Percentiles rank a stretch among this genome's conserved stretches.
Conservation (phyloP, 2,888 invertebrate genomes). For the Scrobipalpa atriplicella region DNA sequence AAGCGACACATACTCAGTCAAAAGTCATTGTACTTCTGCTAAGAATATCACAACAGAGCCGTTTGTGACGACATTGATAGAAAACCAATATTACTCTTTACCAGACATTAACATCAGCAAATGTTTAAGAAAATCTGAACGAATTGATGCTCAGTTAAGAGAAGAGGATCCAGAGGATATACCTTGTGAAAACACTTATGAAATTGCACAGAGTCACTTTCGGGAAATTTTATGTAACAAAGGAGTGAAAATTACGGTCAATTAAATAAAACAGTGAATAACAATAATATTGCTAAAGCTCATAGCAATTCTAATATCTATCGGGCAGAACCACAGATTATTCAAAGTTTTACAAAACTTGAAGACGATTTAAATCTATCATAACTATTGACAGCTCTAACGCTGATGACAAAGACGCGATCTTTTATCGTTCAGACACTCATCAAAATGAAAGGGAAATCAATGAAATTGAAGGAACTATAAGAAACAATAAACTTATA, state of each 20-base stretch:
- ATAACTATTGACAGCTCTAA: conserved; percentile 75
- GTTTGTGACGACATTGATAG: conserved; percentile 78
- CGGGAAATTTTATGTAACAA: conserved; percentile 66
- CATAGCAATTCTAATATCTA: conserved; percentile 53
- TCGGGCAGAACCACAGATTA: conserved; percentile 58
- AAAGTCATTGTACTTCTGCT: conserved; percentile 66
- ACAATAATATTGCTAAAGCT: conserved; percentile 46
- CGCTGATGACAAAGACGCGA: conserved; percentile 64
- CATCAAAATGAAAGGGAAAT: conserved; percentile 79
- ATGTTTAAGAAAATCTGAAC: conserved; percentile 87
- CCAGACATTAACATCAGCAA: conserved; percentile 88
- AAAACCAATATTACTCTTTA: conserved; percentile 87
- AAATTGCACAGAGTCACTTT: conserved; percentile 73
- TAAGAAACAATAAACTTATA: conserved; percentile 74
- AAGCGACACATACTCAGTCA: conserved; percentile 66
- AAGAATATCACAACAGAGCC: conserved; percentile 79
- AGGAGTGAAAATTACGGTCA: conserved; percentile 69
- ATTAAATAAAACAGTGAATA: conserved; percentile 61
- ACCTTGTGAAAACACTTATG: conserved; percentile 72
- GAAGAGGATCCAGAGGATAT: conserved; percentile 75
- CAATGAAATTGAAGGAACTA: conserved; percentile 79
- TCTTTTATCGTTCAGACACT: conserved; percentile 62
- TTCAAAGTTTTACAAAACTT: conserved; percentile 69
- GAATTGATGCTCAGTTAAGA: conserved; percentile 87
- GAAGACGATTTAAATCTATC: conserved; percentile 78